Conservation (phyloP, 2,797 vertebrate genomes). For the Yasuhikotakia modesta region DNA sequence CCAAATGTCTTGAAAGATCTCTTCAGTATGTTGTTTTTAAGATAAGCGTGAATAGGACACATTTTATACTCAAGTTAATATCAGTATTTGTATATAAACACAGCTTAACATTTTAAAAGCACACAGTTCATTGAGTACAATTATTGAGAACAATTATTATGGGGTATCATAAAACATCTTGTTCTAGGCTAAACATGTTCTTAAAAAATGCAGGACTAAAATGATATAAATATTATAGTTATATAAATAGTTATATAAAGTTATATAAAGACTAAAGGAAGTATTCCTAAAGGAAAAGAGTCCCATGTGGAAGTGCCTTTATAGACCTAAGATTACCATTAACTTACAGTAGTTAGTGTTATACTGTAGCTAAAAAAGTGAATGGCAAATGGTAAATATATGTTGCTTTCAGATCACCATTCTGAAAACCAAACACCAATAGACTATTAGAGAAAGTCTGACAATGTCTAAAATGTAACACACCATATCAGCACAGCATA, state of each 20-base stretch:
- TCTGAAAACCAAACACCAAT: background rate
- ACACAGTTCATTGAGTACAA: background rate
- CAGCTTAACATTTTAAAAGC: background rate
- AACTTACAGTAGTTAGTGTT: too few species aligned
- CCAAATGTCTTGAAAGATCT: background rate
- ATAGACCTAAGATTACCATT: background rate
- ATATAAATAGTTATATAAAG: too few species aligned
- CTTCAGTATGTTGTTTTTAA: background rate
- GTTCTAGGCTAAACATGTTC: background rate
- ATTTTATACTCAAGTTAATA: background rate
- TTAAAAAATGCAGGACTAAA: background rate
- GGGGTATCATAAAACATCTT: background rate
- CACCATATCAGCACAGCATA: constrained; percentile 1
- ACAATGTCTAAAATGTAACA: background rate
- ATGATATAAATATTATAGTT: background rate
- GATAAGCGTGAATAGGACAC: background rate
- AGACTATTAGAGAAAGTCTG: background rate
- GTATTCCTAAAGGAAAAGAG: background rate
- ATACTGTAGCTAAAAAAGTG: background rate
- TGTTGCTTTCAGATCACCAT: background rate
- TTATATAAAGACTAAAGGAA: too few species aligned
- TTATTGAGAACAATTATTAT: background rate
- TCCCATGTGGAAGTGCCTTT: background rate
- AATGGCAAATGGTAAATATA: background rate
- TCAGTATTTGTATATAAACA: background rate